Evolutionary conservation across 2,888 invertebrate species (phyloP).

Genomic region (Lycia hirtaria): DNA sequence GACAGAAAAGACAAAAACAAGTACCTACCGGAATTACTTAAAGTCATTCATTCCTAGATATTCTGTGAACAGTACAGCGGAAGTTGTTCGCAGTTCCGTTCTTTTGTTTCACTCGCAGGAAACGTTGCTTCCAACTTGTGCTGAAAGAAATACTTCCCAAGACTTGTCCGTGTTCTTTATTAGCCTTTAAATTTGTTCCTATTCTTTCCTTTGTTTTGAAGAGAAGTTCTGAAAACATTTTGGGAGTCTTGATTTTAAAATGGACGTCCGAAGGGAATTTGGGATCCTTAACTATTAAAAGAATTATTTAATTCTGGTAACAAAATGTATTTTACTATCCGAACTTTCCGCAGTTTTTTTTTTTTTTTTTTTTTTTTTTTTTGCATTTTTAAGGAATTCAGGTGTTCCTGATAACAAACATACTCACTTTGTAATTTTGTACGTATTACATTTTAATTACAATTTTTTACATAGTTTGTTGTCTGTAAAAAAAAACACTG

Average conservation of each 20-base stretch:
- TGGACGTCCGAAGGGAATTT: no score
- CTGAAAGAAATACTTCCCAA: conserved; percentile 72
- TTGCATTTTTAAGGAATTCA: no score
- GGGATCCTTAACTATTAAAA: no score
- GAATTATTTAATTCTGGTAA: no score
- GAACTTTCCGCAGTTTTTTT: no score
- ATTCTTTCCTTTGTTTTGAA: conserved; percentile 33
- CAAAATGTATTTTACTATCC: no score
- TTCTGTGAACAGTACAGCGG: conserved; percentile 43
- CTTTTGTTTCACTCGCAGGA: conserved; percentile 48
- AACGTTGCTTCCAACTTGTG: conserved; percentile 57
- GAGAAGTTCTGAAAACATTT: conserved; percentile 29
- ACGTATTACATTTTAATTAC: no score
- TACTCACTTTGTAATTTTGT: no score
- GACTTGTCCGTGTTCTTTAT: conserved; percentile 53
- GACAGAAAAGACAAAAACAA: neutral
- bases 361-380: no score
- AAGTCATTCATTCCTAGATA: neutral
- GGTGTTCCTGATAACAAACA: no score
- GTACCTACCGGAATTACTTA: neutral
- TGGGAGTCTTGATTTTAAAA: neutral
- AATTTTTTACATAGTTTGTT: no score
- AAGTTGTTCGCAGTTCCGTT: conserved; percentile 73
- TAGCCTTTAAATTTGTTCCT: conserved; percentile 62
- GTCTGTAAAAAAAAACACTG: no score